Percentiles rank a stretch among this genome's conserved stretches.
Evolutionary conservation across 2,797 vertebrate species (phyloP).

Genomic region (Pipistrellus pipistrellus): DNA sequence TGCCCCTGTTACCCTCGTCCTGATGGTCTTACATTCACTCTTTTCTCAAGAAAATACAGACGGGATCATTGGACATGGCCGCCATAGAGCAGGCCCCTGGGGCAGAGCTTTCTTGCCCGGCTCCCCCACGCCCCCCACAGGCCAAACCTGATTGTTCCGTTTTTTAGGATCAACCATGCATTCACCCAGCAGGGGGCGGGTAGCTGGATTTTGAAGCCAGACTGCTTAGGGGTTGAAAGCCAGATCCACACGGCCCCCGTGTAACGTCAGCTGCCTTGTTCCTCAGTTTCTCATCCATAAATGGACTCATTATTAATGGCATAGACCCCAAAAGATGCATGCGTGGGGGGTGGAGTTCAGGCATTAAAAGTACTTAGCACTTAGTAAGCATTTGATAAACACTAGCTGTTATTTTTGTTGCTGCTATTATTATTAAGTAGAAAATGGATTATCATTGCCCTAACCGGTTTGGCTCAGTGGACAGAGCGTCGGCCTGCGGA

Average conservation of each 20-base stretch:
- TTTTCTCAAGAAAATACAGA: neutral
- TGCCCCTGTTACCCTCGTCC: neutral
- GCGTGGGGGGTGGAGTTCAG: neutral
- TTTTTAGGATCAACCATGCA: neutral
- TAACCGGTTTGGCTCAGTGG: no score
- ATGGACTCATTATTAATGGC: neutral
- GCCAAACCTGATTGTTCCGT: neutral
- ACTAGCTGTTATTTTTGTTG: neutral
- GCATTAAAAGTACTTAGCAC: slow-evolving; percentile 32
- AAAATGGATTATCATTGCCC: neutral
- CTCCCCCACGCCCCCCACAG: rapidly evolving
- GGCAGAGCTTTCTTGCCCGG: neutral
- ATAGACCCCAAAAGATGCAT: neutral
- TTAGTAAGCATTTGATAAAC: slow-evolving; percentile 20
- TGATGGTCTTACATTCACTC: neutral
- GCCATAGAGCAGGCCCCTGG: neutral
- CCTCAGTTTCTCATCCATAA: neutral
- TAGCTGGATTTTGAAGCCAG: neutral
- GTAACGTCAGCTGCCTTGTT: neutral
- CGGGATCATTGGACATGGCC: neutral
- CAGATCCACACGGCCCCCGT: neutral
- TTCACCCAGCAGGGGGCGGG: slow-evolving; percentile 53
- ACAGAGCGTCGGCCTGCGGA: no score
- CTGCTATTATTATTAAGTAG: neutral
- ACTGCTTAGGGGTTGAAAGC: neutral